Percentiles rank a stretch among this genome's conserved stretches.
Evolutionary conservation across 2,113 vertebrate species (phyloP).

Genomic region (Theropithecus gelada): DNA sequence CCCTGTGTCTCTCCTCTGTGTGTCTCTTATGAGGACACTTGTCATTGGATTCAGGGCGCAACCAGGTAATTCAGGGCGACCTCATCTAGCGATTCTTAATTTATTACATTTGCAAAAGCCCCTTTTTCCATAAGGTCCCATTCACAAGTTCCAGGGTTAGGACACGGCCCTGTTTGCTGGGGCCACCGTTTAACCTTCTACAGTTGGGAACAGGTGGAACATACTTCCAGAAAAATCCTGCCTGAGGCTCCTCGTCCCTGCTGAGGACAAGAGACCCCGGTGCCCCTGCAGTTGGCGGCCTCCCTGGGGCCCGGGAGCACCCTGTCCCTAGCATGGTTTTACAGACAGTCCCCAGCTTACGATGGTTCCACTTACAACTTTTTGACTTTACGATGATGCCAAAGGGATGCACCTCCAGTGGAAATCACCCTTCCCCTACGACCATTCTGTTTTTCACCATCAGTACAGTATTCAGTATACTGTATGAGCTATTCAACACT

Average conservation of each 20-base stretch:
- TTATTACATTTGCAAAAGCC: background rate
- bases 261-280: background rate
- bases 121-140: background rate
- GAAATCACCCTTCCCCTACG: background rate
- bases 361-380: too few species aligned
- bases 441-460: background rate
- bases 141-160: background rate
- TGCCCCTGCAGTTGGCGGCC: rapidly evolving
- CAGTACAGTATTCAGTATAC: background rate
- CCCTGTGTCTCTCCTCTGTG: background rate
- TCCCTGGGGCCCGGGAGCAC: background rate
- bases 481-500: background rate
- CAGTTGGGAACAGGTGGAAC: too few species aligned
- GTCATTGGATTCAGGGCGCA: rapidly evolving
- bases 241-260: rapidly evolving
- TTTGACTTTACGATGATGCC: rapidly evolving
- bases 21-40: background rate
- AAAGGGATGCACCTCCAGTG: rapidly evolving
- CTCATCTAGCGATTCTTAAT: background rate
- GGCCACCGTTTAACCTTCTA: background rate
- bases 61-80: rapidly evolving
- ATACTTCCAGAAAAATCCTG: background rate
- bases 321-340: background rate
- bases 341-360: background rate
- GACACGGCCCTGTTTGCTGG: rapidly evolving